These are phyloP conservation scores for Callinectes sapidus DNA, from an alignment of 2,888 invertebrate species.

Conservation along the genomic window DNA sequence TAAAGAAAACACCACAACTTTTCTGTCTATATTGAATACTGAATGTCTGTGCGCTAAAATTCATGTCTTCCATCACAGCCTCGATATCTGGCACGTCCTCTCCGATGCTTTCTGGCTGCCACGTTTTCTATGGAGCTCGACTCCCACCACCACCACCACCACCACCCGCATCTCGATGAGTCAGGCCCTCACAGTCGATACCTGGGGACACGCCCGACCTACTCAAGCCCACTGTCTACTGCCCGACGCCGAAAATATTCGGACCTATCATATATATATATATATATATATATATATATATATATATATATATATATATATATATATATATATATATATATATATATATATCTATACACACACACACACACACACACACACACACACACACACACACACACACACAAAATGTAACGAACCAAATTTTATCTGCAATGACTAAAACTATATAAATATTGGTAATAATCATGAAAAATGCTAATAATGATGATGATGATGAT, in stretches of 20 bases:
- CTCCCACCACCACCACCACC: neutral
- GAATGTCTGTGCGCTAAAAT: neutral
- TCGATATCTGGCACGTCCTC: conserved; percentile 6
- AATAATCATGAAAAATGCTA: neutral
- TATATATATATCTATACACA: neutral
- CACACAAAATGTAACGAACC: too few species aligned
- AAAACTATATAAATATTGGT: neutral
- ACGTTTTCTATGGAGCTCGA: conserved; percentile 9
- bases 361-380: neutral
- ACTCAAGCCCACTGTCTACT: neutral
- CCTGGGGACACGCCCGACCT: conserved; percentile 36
- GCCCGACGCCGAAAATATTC: neutral
- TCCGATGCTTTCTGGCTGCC: neutral
- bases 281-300: conserved; percentile 1
- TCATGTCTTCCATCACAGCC: neutral
- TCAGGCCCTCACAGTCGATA: conserved; percentile 34
- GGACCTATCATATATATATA: neutral
- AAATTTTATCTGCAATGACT: neutral
- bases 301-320: neutral
- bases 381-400: neutral
- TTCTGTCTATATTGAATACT: neutral
- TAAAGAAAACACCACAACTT: neutral
- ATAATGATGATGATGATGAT: too few species aligned
- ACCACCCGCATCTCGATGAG: neutral
- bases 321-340: neutral